Base-by-base conservation (phyloP, 2,888 invertebrate genomes). In the Agrotis ipsilon region DNA sequence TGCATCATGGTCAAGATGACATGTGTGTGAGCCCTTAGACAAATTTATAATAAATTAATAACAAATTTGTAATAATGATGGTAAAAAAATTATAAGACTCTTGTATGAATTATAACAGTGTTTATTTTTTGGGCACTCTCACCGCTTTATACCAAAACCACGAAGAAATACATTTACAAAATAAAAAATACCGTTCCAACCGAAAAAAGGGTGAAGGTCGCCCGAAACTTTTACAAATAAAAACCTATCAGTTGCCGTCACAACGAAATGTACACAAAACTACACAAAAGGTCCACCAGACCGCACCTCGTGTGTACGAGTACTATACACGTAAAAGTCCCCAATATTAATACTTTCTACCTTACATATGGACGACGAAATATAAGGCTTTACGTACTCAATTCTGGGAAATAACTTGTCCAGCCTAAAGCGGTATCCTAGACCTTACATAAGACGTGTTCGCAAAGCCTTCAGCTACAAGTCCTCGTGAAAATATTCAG, bases 341-440 rank as follows among this genome's bases (percentile, higher is more conserved):
- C 3, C 2, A 52, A 43, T 49, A 49, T 43, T n/a, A 48, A 45
- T 62, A 51, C 51, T 48, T 62, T 52, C 43, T n/a, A 49, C 13
- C 39, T 19, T 43, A 7, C 16, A 27, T 55, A 59, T 78, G 73
- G 54, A 49, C 46, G 32, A 52, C 51, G 54, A 80, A 72, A 70
- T 75, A 54, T 62, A 48, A 55, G 19, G 48, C 58, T 67, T n/a
- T 55, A 39, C 39, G 43, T 45, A 60, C 60, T 81, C 83, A 81
- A 84, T 86, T 77, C 72, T 72, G 67, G 78, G 67, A 78, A 84
- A 84, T 84, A 86, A 81, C 81, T 79, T 79, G 80, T 72, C 81
- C 80, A 65, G 82, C 69, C 80, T 70, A 54, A 55, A 80, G 79
- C 81, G 68, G 73, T 86, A 78, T 83, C 80, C 39, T 39, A 39